These are phyloP conservation scores for Melieria omissa DNA, from an alignment of 2,888 invertebrate genomes.

Conservation along the genomic window DNA sequence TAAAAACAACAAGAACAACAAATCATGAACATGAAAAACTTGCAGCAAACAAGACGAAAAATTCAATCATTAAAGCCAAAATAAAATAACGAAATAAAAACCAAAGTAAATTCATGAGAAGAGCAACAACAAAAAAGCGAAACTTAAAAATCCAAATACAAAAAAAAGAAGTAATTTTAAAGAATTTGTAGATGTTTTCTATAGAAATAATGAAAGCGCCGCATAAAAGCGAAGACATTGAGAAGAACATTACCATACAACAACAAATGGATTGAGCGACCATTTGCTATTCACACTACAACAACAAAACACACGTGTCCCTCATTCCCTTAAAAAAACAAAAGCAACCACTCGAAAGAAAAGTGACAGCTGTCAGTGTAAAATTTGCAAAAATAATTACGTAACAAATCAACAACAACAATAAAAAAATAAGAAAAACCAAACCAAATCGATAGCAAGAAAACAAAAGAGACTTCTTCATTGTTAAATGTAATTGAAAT, in stretches of 20 bases:
- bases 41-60: no score
- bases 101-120: not conserved
- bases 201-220: not conserved
- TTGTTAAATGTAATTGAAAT: conserved; percentile 30
- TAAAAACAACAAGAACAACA: no score
- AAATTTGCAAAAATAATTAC: conserved; percentile 2
- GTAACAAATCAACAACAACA: conserved; percentile 6
- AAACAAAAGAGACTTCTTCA: conserved; percentile 23
- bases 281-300: no score
- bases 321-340: conserved; percentile 25
- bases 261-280: no score
- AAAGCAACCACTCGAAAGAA: not conserved
- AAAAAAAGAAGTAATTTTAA: not conserved
- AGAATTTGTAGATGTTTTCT: conserved; percentile 4
- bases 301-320: conserved; percentile 8
- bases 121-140: not conserved
- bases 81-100: not conserved
- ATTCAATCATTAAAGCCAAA: no score
- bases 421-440: conserved; percentile 5
- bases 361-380: not conserved
- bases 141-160: not conserved
- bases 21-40: no score
- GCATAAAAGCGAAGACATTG: no score
- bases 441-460: not conserved
- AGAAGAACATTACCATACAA: no score